These are phyloP conservation scores for Stictonetta naevosa DNA, from an alignment of 2,113 vertebrate genomes.

Conservation along the genomic window DNA sequence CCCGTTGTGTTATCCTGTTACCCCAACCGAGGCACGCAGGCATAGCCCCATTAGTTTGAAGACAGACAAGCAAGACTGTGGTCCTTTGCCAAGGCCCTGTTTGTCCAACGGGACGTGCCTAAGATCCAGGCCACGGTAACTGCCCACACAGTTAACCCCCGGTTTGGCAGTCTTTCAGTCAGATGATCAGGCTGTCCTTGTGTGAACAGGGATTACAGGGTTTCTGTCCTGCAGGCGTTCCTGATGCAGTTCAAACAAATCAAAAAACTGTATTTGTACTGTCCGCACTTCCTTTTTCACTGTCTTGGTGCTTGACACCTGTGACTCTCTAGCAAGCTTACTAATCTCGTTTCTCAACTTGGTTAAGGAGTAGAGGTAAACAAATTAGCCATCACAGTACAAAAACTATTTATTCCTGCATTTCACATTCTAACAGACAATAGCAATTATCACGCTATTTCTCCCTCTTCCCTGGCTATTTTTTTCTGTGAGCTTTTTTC, in stretches of 20 bases:
- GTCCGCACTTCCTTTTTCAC: background rate
- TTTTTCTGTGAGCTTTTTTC: background rate
- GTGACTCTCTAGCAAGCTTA: background rate
- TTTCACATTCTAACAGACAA: background rate
- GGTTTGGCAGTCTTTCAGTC: background rate
- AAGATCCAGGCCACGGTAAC: background rate
- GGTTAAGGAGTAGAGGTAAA: background rate
- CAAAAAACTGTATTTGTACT: background rate
- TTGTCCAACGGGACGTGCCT: background rate
- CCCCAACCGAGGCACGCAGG: background rate
- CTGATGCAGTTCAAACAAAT: background rate
- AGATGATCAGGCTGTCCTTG: background rate
- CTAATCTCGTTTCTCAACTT: background rate
- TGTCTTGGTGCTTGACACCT: background rate
- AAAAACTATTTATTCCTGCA: background rate
- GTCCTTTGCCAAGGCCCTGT: background rate
- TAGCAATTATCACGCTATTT: background rate
- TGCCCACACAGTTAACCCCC: background rate
- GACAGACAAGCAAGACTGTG: background rate
- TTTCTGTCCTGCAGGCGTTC: background rate
- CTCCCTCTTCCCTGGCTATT: background rate
- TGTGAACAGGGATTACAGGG: background rate
- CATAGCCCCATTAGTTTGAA: background rate
- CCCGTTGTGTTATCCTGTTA: fast-evolving
- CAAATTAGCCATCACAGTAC: background rate